phyloP scores from a whole-genome alignment of 2,888 invertebrate genomes.

The Tetragonula carbonaria region DNA sequence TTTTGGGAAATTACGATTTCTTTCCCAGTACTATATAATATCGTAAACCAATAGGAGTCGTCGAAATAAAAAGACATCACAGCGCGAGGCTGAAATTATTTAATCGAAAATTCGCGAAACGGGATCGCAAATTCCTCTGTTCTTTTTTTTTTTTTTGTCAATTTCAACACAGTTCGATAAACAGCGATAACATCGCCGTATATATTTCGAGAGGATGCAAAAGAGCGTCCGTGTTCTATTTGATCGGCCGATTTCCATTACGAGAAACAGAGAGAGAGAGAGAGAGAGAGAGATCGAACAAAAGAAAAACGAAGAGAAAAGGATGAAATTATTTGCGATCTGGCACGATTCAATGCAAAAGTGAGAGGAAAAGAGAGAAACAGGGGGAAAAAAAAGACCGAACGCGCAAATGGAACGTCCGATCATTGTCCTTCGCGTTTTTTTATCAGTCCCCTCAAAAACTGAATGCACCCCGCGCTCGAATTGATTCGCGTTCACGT shows the following conservation, averaged over 20 bases:
- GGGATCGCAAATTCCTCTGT: too few species aligned
- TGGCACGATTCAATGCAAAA: conserved; percentile 51
- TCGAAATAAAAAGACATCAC: too few species aligned
- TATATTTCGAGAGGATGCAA: not conserved
- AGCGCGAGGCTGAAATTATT: too few species aligned
- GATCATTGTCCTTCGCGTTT: conserved; percentile 61
- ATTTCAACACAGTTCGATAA: conserved; percentile 18
- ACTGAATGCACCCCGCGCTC: conserved; percentile 53
- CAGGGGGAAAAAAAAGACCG: not conserved
- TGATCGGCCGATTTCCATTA: conserved; percentile 29
- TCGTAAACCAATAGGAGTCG: too few species aligned
- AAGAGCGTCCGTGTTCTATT: conserved; percentile 12
- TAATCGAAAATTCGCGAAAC: too few species aligned
- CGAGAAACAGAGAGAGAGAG: not conserved
- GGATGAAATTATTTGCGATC: not conserved
- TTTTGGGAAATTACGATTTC: too few species aligned
- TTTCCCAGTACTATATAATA: too few species aligned
- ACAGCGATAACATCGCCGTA: conserved; percentile 31
- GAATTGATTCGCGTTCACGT: conserved; percentile 63
- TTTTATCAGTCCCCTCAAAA: conserved; percentile 50
- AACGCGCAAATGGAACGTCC: conserved; percentile 61
- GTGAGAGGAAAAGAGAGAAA: conserved; percentile 20
- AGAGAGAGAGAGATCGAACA: not conserved
- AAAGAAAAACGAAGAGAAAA: not conserved
- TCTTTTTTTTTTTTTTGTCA: conserved; percentile 9